Conservation (phyloP, 2,113 vertebrate species). For the Platysternon megacephalum region DNA sequence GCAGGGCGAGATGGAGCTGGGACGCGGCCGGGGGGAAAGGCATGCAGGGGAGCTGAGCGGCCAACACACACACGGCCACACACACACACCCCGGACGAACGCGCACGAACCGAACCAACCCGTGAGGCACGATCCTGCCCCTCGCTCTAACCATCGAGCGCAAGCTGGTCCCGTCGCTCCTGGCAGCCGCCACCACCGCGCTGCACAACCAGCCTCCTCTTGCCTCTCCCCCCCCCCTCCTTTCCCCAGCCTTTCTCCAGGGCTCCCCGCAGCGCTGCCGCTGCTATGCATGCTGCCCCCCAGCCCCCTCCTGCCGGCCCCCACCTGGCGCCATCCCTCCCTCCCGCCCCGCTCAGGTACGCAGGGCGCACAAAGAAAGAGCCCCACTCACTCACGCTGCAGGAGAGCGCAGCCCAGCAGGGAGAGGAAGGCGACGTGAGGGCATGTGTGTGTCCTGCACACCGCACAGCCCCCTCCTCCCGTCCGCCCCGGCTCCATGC, state of each 20-base stretch:
- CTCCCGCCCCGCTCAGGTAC: slow-evolving; percentile 12
- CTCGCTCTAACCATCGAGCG: background rate
- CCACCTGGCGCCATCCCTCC: slow-evolving; percentile 19
- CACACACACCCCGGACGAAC: background rate
- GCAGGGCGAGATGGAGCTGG: background rate
- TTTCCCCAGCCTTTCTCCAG: background rate
- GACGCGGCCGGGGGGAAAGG: background rate
- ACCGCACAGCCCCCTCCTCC: background rate
- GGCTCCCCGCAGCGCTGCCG: background rate
- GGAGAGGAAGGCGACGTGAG: background rate
- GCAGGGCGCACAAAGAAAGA: background rate
- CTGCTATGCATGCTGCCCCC: background rate
- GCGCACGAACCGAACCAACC: background rate
- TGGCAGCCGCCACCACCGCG: background rate
- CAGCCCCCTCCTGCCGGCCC: background rate
- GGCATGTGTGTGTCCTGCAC: background rate
- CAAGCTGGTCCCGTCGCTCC: background rate
- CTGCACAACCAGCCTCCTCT: background rate
- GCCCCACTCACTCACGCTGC: background rate
- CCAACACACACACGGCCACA: background rate
- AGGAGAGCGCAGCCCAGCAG: background rate
- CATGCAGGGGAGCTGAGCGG: background rate
- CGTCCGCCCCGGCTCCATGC: background rate
- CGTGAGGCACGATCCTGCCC: background rate
- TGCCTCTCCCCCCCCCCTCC: background rate